Conservation (phyloP, 2,888 invertebrate species). For the Ennomos erosarius region DNA sequence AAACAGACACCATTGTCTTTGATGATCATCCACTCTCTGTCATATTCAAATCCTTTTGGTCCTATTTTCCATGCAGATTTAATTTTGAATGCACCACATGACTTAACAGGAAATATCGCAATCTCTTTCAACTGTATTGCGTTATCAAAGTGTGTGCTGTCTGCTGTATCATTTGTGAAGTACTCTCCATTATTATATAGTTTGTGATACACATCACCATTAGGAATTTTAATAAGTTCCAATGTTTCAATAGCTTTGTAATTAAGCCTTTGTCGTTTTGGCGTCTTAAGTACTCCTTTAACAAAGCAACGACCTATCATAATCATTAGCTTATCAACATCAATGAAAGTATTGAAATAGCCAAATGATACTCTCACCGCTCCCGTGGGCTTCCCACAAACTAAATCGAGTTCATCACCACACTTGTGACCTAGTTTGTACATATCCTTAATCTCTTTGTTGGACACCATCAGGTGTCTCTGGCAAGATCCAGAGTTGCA, state of each 20-base stretch:
- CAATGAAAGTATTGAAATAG: conserved; percentile 91
- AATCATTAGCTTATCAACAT: conserved; percentile 89
- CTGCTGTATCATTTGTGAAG: conserved; percentile 36
- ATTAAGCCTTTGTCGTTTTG: conserved; percentile 58
- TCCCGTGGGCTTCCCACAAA: conserved; percentile 95
- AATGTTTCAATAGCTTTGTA: conserved; percentile 38
- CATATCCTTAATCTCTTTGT: conserved; percentile 90
- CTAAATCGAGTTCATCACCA: conserved; percentile 94
- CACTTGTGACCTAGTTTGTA: conserved; percentile 96
- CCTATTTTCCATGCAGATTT: conserved; percentile 89
- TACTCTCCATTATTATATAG: conserved; percentile 45
- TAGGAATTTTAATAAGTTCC: conserved; percentile 35
- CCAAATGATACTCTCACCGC: conserved; percentile 97
- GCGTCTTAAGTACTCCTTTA: conserved; percentile 56
- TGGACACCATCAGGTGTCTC: conserved; percentile 88
- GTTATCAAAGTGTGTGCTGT: conserved; percentile 42
- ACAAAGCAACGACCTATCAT: conserved; percentile 93
- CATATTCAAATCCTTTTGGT: conserved; percentile 92
- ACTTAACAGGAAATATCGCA: conserved; percentile 94
- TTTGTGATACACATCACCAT: conserved; percentile 45
- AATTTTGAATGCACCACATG: conserved; percentile 92
- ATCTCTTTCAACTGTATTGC: conserved; percentile 63
- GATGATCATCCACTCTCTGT: conserved; percentile 97
- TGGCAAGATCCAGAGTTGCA: conserved; percentile 99
- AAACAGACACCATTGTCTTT: conserved; percentile 92